Conservation (phyloP, 2,113 vertebrate genomes). For the Garra rufa region DNA sequence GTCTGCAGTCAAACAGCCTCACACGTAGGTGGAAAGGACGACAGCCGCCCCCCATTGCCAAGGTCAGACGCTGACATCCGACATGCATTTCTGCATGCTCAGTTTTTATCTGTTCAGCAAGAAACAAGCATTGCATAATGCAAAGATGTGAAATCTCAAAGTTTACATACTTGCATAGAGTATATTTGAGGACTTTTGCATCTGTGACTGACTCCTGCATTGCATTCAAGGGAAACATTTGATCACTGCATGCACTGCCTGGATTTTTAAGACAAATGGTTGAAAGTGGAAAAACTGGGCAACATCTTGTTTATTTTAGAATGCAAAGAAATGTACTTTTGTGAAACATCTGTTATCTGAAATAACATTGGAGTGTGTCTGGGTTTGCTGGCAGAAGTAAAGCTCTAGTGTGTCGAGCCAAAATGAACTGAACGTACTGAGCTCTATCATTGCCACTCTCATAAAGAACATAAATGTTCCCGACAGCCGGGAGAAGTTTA, state of each 20-base stretch:
- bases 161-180: neutral
- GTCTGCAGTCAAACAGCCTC: neutral
- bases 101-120: neutral
- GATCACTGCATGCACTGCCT: neutral
- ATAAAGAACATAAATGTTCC: neutral
- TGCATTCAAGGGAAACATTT: neutral
- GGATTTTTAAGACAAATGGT: neutral
- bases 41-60: neutral
- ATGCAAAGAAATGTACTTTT: neutral
- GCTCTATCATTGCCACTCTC: neutral
- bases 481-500: neutral
- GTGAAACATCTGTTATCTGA: neutral
- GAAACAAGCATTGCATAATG: neutral
- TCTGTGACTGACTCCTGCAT: too few species aligned
- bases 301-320: neutral
- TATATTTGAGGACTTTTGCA: neutral
- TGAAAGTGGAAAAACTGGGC: neutral
- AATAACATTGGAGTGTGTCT: neutral
- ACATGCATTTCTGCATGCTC: neutral
- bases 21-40: conserved; percentile 13
- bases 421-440: neutral
- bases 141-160: neutral
- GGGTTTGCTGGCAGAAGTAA: neutral
- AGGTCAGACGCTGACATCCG: neutral
- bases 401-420: neutral